A percentile compares a stretch with the other conserved stretches of the same genome.
These are phyloP conservation scores for Heterocephalus glaber DNA, from an alignment of 2,113 vertebrate species.

Conservation along the genomic window DNA sequence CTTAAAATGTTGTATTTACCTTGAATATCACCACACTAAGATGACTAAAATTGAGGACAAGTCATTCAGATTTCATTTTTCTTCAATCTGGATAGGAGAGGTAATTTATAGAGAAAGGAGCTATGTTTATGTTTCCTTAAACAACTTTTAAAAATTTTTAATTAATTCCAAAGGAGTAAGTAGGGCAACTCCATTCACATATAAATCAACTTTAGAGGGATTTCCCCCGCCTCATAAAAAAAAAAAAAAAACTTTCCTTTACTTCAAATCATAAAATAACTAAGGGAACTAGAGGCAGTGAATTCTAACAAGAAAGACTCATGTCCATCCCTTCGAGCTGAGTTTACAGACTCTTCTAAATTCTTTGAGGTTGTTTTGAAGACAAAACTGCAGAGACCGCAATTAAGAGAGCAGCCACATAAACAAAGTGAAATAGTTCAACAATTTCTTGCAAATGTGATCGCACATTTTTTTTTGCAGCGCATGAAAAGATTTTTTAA, in stretches of 20 bases:
- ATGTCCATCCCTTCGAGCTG: neutral
- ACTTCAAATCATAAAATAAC: neutral
- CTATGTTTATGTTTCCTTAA: neutral
- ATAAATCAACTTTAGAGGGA: neutral
- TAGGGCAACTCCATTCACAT: neutral
- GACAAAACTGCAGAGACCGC: neutral
- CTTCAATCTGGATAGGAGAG: neutral
- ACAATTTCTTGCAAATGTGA: neutral
- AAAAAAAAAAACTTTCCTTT: neutral
- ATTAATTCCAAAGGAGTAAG: neutral
- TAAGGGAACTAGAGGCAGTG: neutral
- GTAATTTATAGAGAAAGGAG: neutral
- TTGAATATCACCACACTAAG: neutral
- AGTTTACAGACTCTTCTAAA: neutral
- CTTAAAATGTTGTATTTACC: neutral
- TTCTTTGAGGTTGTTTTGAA: neutral
- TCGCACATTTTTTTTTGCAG: neutral
- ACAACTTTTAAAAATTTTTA: neutral
- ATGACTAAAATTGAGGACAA: constrained; percentile 8
- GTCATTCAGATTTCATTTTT: neutral
- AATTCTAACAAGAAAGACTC: neutral
- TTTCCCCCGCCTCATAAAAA: neutral
- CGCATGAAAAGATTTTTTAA: neutral
- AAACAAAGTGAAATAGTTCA: neutral
- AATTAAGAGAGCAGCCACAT: neutral